Evolutionary conservation across 2,797 vertebrate genomes (phyloP).

Genomic region (Scarus forsteni): DNA sequence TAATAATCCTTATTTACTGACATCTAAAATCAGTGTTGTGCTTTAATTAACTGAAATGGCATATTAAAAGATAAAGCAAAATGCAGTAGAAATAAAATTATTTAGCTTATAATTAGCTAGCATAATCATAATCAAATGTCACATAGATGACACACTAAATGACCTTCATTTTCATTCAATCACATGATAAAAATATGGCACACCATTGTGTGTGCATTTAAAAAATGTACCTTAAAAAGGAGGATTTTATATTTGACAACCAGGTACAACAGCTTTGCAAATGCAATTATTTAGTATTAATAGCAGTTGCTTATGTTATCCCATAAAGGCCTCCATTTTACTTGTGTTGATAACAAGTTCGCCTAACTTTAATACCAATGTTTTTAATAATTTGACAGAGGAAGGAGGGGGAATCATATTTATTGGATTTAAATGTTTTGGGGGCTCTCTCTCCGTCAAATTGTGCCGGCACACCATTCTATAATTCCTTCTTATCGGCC

Average conservation of each 20-base stretch:
- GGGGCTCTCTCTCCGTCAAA: conserved; percentile 76
- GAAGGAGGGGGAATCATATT: conserved; percentile 64
- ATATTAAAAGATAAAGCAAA: too few relatives aligned
- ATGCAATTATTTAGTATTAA: conserved; percentile 53
- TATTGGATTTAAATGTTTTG: conserved; percentile 81
- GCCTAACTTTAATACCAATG: conserved; percentile 64
- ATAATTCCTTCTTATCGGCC: conserved; percentile 87
- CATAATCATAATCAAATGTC: neutral
- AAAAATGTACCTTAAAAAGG: conserved; percentile 13
- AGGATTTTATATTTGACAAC: conserved; percentile 7
- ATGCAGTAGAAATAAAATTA: too few relatives aligned
- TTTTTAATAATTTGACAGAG: conserved; percentile 79
- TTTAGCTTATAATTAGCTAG: too few relatives aligned
- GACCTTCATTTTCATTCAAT: conserved; percentile 58
- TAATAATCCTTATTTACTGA: too few relatives aligned
- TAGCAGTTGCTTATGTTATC: conserved; percentile 42
- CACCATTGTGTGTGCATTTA: conserved; percentile 27
- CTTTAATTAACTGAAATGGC: too few relatives aligned
- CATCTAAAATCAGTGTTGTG: too few relatives aligned
- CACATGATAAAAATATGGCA: conserved; percentile 4
- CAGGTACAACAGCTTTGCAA: conserved; percentile 25
- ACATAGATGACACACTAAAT: conserved; percentile 8
- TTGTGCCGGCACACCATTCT: conserved; percentile 81
- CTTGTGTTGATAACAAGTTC: conserved; percentile 73
- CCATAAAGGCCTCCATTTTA: conserved; percentile 47